These are phyloP conservation scores for Heterotis niloticus DNA, from an alignment of 2,113 vertebrate species.

Conservation along the genomic window DNA sequence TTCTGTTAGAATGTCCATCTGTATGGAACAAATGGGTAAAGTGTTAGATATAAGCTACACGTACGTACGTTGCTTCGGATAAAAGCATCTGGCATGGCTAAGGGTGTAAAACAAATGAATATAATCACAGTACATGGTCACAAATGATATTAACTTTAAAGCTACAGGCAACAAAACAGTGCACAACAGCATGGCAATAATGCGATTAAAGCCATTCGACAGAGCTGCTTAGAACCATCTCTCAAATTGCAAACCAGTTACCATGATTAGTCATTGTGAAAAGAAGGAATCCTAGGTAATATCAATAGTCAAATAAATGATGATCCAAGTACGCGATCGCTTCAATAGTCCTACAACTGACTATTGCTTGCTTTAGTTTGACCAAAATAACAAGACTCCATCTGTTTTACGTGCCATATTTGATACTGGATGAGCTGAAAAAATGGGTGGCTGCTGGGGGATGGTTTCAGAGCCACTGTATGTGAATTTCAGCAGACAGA, in stretches of 20 bases:
- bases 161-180: not conserved
- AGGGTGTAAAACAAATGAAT: not conserved
- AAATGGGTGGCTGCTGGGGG: not conserved
- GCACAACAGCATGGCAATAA: not conserved
- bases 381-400: not conserved
- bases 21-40: too few species aligned
- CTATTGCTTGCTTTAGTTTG: not conserved
- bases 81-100: not conserved
- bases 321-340: not conserved
- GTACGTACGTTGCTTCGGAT: not conserved
- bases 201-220: not conserved
- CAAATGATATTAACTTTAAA: not conserved
- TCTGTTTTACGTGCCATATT: not conserved
- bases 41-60: not conserved
- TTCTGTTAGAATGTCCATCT: not conserved
- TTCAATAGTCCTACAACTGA: not conserved
- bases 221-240: not conserved
- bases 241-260: not conserved
- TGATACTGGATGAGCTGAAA: not conserved
- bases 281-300: conserved; percentile 1
- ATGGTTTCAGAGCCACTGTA: not conserved
- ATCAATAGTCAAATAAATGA: conserved; percentile 6
- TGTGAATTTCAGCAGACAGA: conserved; percentile 40
- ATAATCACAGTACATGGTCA: not conserved
- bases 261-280: conserved; percentile 3